Base-by-base conservation (phyloP, 2,797 vertebrate species). In the Babyrousa celebensis region DNA sequence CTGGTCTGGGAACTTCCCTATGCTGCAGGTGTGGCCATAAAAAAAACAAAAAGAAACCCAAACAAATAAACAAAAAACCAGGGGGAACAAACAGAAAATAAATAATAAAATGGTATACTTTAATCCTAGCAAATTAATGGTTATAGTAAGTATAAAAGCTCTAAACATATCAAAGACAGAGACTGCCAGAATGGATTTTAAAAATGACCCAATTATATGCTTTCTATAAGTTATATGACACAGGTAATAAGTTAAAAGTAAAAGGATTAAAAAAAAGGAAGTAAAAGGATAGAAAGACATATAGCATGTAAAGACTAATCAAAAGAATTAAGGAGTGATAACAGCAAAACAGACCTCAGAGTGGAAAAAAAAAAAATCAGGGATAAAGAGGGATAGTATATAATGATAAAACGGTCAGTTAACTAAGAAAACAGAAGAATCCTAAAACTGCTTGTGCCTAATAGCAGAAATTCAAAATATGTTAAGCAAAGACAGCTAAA, bases 101-200 rank as follows among this genome's bases (percentile, higher is more conserved):
- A 82, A 40, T 25, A 48, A 70, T 29, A 62, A 32, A 52, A 71
- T 5, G 11, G 17, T 8, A 86, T 25, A 36, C 25, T 68, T 62
- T 36, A 54, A 78, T 70, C 72, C 27, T 70, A 79, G 43, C 32
- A 86, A 52, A 29, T 52, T 68, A 52, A 36, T 32, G 77, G 32
- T 48, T 32, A 70, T 11, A 36, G 0, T 93, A 85, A 68, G 36
- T 71, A 29, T 23, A 71, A 79, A 62, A 21, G 29, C 1, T 78
- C 56, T 78, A 70, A 85, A 92, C 17, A 78, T 78, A 62, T 70
- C 12, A 86, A 86, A 93, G 29, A 70, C 62, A 77, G 36, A 65
- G 21, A 78, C 43, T 32, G 25, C 16, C 40, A 62, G 12, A 62
- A 79, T 29, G 29, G 29, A 68, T 48, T 68, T 21, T 0, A 21